Base-by-base conservation (phyloP, 1,140 invertebrate species). In the Vanessa atalanta region DNA sequence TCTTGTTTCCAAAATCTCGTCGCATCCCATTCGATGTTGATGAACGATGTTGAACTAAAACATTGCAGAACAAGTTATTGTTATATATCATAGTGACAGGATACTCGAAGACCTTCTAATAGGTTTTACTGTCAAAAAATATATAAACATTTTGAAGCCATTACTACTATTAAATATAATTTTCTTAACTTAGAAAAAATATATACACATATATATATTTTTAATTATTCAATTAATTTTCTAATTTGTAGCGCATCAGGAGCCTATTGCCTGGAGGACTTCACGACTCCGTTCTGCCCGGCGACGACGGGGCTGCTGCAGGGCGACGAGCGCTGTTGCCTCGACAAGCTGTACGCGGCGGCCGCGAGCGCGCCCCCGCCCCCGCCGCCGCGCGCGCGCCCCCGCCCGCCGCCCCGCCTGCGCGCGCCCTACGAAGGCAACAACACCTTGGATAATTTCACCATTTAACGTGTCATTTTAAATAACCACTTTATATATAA, bases 251-350 rank as follows among this genome's bases (percentile, higher is more conserved):
- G 95, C 0, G 94, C 94, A 20, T 90, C 94, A 37, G 96, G 96
- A 0, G 95, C 95, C 0, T 96, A 95, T 80, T 96, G 96, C 76
- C 77, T 95, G 9, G 93, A 93, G 43, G 94, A 94, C 47, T 89
- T 93, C 51, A 83, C 94, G 53, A 93, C 95, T 6, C 96, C 96
- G 0, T 96, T 95, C 88, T 96, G 96, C 87, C 95, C 95, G 0
- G 89, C 85, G 37, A 92, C 93, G 47, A 83, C 87, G 14, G 83
- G 83, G 6, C 86, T 94, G 13, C 89, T 86, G 20, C 89, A 93
- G 12, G 96, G 96, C 12, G 95, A 96, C 83, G 84, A 93, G 11
- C 93, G 95, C 69, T 96, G 96, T 82, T 96, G 96, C 77, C 82
- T 94, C 11, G 90, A 92, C 76, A 83, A 82, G 64, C 87, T 85